Evolutionary conservation across 2,888 invertebrate genomes (phyloP), one percentile per base, ranked within the genome.

Genomic region (Cremastinae sp.): DNA sequence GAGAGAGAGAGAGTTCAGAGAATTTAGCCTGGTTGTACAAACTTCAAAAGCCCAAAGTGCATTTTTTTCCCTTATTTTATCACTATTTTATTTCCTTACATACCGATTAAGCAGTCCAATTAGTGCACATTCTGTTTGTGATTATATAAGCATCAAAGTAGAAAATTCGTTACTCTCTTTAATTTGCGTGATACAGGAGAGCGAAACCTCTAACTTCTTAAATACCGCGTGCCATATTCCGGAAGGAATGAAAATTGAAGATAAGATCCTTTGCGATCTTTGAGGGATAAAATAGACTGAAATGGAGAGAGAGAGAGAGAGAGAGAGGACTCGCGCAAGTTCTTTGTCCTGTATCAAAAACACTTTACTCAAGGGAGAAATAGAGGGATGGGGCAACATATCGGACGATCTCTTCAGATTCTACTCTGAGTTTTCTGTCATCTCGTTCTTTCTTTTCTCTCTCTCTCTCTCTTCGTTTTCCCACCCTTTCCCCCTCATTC

Each of bases 271-370:
- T 0, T 12, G 28, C 12, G 12, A 9, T 1, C 18, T 28, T 20
- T 51, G 14, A 8, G 8, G 22, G 36, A 20, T 36, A 12, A 22
- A 36, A 62, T 18, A 61, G 9, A 49, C 12, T 9, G 8, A n/a
- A 14, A 28, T 53, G 8, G 22, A 18, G 12, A 18, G 12, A 22
- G 18, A 62, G 38, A 34, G 47, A 61, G 9, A 49, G 9, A n/a
- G 41, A 53, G n/a, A 56, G 36, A 64, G 49, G 38, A 51, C 58
- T 56, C 45, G 20, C 14, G 28, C 58, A 49, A 51, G 56, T 36
- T 43, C 12, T 43, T 10, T 61, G 59, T 43, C 51, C 45, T 72
- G 56, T 62, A 72, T 72, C 62, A 72, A 75, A 75, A 72, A 62
- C 62, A 68, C 72, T 75, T 72, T 75, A 72, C 62, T 64, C 5